Percentiles rank a stretch among this genome's conserved stretches.
Conservation (phyloP, 2,113 vertebrate species). For the Menura novaehollandiae region DNA sequence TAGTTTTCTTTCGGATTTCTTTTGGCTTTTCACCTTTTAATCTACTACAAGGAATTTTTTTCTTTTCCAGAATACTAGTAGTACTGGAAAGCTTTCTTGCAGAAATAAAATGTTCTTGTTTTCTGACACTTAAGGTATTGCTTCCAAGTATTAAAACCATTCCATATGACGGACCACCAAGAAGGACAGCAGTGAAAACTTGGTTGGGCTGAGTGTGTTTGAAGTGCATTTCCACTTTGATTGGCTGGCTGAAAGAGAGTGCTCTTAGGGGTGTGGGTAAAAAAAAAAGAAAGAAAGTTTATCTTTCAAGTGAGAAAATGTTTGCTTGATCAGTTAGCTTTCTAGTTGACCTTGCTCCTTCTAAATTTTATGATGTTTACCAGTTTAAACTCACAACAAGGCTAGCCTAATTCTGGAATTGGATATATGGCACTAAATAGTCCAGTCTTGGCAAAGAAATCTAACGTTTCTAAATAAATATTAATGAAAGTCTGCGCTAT, state of each 20-base stretch:
- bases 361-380: neutral
- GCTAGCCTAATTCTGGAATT: neutral
- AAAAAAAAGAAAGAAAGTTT: neutral
- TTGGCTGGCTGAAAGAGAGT: neutral
- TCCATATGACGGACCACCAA: constrained; percentile 61
- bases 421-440: neutral
- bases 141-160: constrained; percentile 65
- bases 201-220: neutral
- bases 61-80: constrained; percentile 48
- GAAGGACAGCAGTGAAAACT: constrained; percentile 15
- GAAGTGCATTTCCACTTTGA: constrained; percentile 5
- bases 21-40: constrained; percentile 49
- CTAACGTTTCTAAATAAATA: neutral
- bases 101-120: constrained; percentile 60
- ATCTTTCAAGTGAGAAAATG: neutral
- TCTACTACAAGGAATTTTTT: constrained; percentile 29
- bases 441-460: neutral
- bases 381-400: neutral
- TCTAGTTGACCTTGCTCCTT: neutral
- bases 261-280: neutral
- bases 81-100: constrained; percentile 51
- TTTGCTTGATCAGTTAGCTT: constrained; percentile 1
- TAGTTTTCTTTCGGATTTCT: constrained; percentile 8
- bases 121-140: constrained; percentile 56
- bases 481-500: neutral